Conservation (phyloP, 30 jellyfish, hydroid and myxozoan species). For the Chironex yamaguchii region DNA sequence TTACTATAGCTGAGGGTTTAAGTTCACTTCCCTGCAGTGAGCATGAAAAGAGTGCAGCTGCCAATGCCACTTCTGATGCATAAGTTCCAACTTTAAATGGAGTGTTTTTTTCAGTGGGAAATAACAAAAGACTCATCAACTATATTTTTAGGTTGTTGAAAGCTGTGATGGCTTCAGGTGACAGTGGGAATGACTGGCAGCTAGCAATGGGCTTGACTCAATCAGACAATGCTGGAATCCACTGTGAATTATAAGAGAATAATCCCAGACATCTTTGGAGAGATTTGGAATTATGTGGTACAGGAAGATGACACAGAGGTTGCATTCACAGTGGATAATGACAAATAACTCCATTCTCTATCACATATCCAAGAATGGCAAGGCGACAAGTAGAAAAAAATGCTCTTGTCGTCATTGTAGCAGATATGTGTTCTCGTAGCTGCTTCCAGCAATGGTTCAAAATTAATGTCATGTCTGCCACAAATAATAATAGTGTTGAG, state of each 20-base stretch:
- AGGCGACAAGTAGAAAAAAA: neutral
- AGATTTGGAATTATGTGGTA: neutral
- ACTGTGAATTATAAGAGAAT: neutral
- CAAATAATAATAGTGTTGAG: neutral
- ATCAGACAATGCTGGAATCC: neutral
- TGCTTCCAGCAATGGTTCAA: neutral
- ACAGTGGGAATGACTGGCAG: neutral
- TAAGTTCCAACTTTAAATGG: neutral
- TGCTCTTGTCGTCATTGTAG: neutral
- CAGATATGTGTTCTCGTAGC: neutral
- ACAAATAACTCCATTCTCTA: neutral
- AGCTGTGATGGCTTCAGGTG: neutral
- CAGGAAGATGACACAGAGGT: neutral
- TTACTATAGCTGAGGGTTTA: neutral
- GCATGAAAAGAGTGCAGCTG: neutral
- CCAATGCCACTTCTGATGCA: neutral
- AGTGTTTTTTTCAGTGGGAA: neutral
- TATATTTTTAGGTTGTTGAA: neutral
- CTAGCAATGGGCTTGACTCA: neutral
- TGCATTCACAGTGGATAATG: neutral
- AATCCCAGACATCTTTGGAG: neutral
- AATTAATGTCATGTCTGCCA: neutral
- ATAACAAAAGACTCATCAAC: neutral
- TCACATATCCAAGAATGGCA: neutral
- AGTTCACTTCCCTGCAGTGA: neutral